A percentile compares a stretch with the other conserved stretches of the same genome.
Conservation (phyloP, 1,140 invertebrate genomes). For the Drosophila parabipectinata region DNA sequence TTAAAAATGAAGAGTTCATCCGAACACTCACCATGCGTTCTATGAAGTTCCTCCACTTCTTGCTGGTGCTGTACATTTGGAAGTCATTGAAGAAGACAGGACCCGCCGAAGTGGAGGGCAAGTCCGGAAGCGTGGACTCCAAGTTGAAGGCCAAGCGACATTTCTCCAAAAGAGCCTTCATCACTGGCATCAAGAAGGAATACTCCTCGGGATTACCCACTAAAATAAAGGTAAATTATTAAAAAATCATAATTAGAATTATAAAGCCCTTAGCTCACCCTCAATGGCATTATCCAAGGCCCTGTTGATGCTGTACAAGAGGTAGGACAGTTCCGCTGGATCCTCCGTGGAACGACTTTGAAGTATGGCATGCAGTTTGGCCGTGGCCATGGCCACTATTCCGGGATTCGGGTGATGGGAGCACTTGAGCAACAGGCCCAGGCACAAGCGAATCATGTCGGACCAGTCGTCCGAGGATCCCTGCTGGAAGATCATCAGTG, state of each 20-base stretch:
- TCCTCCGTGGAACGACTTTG: constrained; percentile 86
- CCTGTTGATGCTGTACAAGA: constrained; percentile 84
- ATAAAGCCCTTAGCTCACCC: constrained; percentile 55
- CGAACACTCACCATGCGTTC: constrained; percentile 85
- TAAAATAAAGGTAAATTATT: constrained; percentile 45
- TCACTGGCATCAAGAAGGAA: constrained; percentile 87
- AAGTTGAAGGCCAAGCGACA: constrained; percentile 85
- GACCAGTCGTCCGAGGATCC: constrained; percentile 85
- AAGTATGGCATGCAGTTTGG: constrained; percentile 86
- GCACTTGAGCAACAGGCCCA: constrained; percentile 86
- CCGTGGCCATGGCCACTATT: constrained; percentile 87
- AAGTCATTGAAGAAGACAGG: constrained; percentile 88
- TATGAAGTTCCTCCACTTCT: constrained; percentile 87
- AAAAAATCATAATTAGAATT: neutral
- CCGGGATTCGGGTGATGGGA: constrained; percentile 85
- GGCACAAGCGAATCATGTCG: constrained; percentile 85
- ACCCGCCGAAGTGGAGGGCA: constrained; percentile 85
- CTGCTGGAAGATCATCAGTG: constrained; percentile 86
- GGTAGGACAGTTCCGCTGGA: constrained; percentile 85
- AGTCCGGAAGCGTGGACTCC: constrained; percentile 85
- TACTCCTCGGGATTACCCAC: constrained; percentile 86
- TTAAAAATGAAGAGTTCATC: neutral
- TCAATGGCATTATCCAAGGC: constrained; percentile 84
- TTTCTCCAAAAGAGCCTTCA: constrained; percentile 88
- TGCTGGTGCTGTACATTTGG: constrained; percentile 85